These are phyloP conservation scores for Prionace glauca DNA, from an alignment of 2,797 vertebrate genomes.

Conservation along the genomic window DNA sequence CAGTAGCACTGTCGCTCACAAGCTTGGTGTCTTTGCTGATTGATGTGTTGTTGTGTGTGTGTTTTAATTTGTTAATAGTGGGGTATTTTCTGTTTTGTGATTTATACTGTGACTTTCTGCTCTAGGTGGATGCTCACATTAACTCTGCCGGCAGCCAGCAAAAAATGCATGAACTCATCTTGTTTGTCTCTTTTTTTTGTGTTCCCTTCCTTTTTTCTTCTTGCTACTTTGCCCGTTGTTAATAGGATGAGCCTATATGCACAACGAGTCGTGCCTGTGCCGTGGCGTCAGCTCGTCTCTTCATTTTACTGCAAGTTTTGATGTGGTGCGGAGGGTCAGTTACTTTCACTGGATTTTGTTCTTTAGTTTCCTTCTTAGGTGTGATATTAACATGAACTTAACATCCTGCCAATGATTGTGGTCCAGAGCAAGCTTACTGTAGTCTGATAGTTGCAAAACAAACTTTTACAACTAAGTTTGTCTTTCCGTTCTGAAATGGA, in stretches of 20 bases:
- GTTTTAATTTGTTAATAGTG: conserved; percentile 47
- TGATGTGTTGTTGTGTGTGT: conserved; percentile 47
- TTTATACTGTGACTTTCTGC: conserved; percentile 55
- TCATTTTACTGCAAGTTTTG: conserved; percentile 87
- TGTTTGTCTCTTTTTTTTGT: conserved; percentile 66
- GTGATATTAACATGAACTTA: conserved; percentile 33
- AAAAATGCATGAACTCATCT: conserved; percentile 63
- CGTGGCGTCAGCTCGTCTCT: conserved; percentile 63
- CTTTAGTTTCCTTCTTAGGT: conserved; percentile 36
- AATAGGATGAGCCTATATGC: conserved; percentile 84
- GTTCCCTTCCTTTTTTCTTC: conserved; percentile 64
- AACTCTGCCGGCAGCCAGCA: conserved; percentile 63
- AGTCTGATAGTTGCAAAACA: not conserved
- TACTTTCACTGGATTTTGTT: conserved; percentile 58
- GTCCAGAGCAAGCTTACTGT: conserved; percentile 23
- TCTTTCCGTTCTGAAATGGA: not conserved
- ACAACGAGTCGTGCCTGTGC: conserved; percentile 74
- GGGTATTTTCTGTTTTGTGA: conserved; percentile 52
- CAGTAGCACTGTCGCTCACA: conserved; percentile 49
- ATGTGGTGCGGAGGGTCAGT: conserved; percentile 82
- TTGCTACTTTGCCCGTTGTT: conserved; percentile 73
- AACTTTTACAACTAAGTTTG: not conserved
- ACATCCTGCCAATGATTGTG: conserved; percentile 17
- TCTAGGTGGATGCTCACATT: conserved; percentile 56
- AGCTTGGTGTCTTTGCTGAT: conserved; percentile 52